Evolutionary conservation across 2,797 vertebrate genomes (phyloP), one percentile per base, ranked within the genome.

Genomic region (Capromys pilorides): DNA sequence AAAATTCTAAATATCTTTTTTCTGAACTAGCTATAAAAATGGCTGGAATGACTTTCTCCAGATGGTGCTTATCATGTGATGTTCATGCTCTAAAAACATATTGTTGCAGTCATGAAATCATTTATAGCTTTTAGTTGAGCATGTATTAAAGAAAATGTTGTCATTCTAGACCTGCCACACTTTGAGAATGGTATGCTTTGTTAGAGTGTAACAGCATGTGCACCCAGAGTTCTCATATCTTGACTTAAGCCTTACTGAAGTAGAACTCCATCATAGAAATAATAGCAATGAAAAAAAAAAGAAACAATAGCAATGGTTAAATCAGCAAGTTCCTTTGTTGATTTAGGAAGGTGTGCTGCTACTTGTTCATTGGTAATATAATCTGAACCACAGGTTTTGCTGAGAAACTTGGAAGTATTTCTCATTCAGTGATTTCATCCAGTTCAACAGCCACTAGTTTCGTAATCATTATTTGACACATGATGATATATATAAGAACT

Each of bases 391-490:
- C 41, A 73, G 36, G 66, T 90, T 86, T 90, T 84, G 8, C 31
- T 83, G 16, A 75, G 84, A 95, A 91, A 59, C 69, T 86, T 89
- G 36, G 77, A 85, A 95, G 45, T 61, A 62, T 85, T 62, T 91
- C 86, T 36, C 22, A n/a, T 67, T 79, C 81, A 91, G 14, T 91
- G 5, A 88, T 96, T 93, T 90, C 33, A 75, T 90, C 61, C 28
- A 92, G 8, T 89, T 96, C 71, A 94, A 54, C 36, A 91, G 86
- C 59, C n/a, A 67, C 61, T 79, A 88, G 69, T 88, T 96, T 73
- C 81, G 21, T 45, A 80, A 81, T 82, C 49, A 45, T 90, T 94
- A 87, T 95, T 95, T 96, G 93, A 54, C 82, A 85, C 83, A 85
- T 96, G 67, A 84, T 92, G 26, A 88, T 78, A 39, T 66, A 1